Evolutionary conservation across 2,113 vertebrate species (phyloP), one percentile per base, ranked within the genome.

Genomic region (Calcarius ornatus): DNA sequence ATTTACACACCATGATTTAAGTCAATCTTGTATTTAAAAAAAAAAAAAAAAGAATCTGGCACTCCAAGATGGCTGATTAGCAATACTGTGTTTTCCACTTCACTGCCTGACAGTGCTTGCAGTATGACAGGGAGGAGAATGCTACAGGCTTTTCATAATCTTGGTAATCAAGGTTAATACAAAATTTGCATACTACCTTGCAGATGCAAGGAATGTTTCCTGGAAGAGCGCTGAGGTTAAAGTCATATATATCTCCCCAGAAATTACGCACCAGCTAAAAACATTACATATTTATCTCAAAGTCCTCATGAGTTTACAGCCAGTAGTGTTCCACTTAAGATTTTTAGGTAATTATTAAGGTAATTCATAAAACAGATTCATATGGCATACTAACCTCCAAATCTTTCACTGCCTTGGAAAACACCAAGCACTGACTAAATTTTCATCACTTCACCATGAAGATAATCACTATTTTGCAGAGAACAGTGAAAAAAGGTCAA

Each of bases 171-270:
- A 94, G 86, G 81, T 69, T 91, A 94, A 93, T 57, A 68, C 17
- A 68, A 89, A 91, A 95, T 95, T 92, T 94, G 83, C 92, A 96
- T 91, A 79, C 30, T 71, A 86, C 79, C 86, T 93, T 81, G 57
- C 51, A 90, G 54, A 88, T 47, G 35, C 14, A 6, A 33, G 21
- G 37, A 94, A 92, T 28, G 48, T 61, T 95, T 91, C 69, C 69
- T 76, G 43, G 31, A 89, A 84, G 50, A 92, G 11, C 0, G 0
- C 10, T 75, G 57, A 82, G 59, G 86, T 71, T 94, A 33, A 90
- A 92, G 81, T n/a, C 77, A 86, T 12, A 64, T 38, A 33, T 48
- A 61, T 71, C 88, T 91, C 48, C 85, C 25, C 28, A 91, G 70
- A 88, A 92, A 86, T 81, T 76, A 76, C 79, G n/a, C 24, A 64